Base-by-base conservation (phyloP, 2,797 vertebrate species). In the Rousettus madagascariensis region DNA sequence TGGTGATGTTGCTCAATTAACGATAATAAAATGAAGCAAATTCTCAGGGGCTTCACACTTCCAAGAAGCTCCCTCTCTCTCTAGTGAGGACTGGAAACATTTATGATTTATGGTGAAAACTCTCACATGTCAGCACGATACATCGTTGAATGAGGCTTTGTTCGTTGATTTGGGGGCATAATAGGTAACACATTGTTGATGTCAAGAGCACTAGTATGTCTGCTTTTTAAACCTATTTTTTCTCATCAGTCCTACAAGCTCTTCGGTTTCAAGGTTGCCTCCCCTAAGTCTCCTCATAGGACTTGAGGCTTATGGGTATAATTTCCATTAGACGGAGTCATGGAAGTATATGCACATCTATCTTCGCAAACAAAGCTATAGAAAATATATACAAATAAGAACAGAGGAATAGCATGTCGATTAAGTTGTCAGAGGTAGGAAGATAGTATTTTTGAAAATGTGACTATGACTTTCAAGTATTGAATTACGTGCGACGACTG, bases 231-330 rank as follows among this genome's bases (percentile, higher is more conserved):
- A 20, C 2, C 9, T 4, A 33, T 13, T 2, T 57, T 65, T 53
- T 74, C 8, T 36, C 0, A 59, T 49, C 33, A 66, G 61, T 63
- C 16, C 30, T 87, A 19, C 26, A 84, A 59, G 13, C 3, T 91
- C 6, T 0, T 13, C 20, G 8, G 78, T 83, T 12, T 55, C 15
- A 61, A 13, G n/a, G 26, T 13, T 51, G 6, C 24, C 8, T 59
- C 13, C 0, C 0, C 28, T 1, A 36, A 6, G 1, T 87, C 1
- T 46, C 72, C 38, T 49, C 36, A 15, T 0, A 28, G 33, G 5
- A 61, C 11, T 26, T 57, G 8, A 53, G 26, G 46, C 3, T 28
- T 59, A 19, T 43, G 2, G n/a, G 4, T 38, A 3, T 19, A 13
- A 49, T 61, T 6, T 88, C 20, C 3, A 7, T 11, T 0, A 90